Conservation (phyloP, 2,888 invertebrate species). For the Boloria euphrosyne region DNA sequence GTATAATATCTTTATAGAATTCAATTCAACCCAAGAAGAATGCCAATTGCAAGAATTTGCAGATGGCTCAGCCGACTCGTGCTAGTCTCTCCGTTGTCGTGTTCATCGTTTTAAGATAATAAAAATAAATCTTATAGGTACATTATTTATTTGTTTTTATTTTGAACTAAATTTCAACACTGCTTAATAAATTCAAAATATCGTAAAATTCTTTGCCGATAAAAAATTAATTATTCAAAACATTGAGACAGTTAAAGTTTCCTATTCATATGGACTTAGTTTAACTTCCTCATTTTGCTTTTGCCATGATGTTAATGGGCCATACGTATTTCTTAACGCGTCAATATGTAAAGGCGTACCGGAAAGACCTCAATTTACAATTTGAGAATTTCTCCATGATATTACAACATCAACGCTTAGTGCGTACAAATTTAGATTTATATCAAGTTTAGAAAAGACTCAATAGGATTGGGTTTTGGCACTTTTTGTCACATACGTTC, state of each 20-base stretch:
- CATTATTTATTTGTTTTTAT: conserved; percentile 7
- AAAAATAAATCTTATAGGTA: conserved; percentile 15
- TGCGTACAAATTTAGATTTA: conserved; percentile 12
- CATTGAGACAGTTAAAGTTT: background rate
- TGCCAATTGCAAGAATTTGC: conserved; percentile 47
- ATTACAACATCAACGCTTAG: conserved; percentile 15
- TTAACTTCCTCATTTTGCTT: conserved; percentile 2
- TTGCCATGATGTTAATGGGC: background rate
- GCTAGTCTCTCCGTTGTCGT: conserved; percentile 57
- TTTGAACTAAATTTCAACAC: background rate
- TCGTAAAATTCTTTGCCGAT: background rate
- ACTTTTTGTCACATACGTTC: conserved; percentile 17
- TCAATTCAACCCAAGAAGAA: conserved; percentile 52
- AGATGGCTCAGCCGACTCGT: conserved; percentile 56
- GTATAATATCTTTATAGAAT: conserved; percentile 37
- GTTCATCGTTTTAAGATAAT: conserved; percentile 57
- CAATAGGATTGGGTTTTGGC: background rate
- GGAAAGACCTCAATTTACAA: conserved; percentile 28
- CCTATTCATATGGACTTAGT: background rate
- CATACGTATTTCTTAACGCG: no score
- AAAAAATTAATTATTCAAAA: conserved; percentile 3
- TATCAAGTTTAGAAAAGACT: conserved; percentile 10
- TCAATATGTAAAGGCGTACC: conserved; percentile 13
- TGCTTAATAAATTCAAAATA: conserved; percentile 1
- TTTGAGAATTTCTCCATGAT: conserved; percentile 22